Base-by-base conservation (phyloP, 1,140 invertebrate genomes). In the Cherax destructor region DNA sequence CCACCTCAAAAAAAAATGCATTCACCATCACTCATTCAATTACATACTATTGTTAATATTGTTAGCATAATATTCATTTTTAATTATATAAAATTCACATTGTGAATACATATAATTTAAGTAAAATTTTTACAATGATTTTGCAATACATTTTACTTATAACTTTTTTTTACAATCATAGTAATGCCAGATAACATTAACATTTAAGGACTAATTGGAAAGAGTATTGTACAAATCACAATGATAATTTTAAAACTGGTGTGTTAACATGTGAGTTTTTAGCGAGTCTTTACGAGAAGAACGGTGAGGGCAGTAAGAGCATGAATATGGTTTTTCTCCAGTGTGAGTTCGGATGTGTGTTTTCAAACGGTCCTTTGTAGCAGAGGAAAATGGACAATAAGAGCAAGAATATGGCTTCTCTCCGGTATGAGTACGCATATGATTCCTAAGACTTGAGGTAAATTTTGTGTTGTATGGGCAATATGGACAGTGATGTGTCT, bases 301-400 rank as follows among this genome's bases (percentile, higher is more conserved):
- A 13, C 86, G 78, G 50, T 88, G 86, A 72, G 86, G 79, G 72
- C 86, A 88, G 24, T 65, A 81, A 0, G 86, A 88, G 50, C 86
- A 88, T 3, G 86, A 78, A 88, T 50, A 88, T 24, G 86, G 86
- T 65, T 88, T 88, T 50, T 88, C 86, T n/a, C 86, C 86, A 81
- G 86, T 88, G 61, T 88, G 86, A 72, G 78, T 88, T 11, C 61
- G 30, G 21, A 80, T 88, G 24, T 88, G 86, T 72, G 86, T 81
- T 80, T 69, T 88, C 13, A 88, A 59, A 59, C 86, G 56, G 13
- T 79, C 86, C 59, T 88, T 88, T n/a, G 77, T 88, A 30, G 77
- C 78, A 80, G 78, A 88, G n/a, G 77, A 88, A 80, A 80, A 79
- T n/a, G 76, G 81, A 50, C 86, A 88, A 77, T 88, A 88, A 13